Evolutionary conservation across 2,797 vertebrate species (phyloP).

Genomic region (Trematomus bernacchii): DNA sequence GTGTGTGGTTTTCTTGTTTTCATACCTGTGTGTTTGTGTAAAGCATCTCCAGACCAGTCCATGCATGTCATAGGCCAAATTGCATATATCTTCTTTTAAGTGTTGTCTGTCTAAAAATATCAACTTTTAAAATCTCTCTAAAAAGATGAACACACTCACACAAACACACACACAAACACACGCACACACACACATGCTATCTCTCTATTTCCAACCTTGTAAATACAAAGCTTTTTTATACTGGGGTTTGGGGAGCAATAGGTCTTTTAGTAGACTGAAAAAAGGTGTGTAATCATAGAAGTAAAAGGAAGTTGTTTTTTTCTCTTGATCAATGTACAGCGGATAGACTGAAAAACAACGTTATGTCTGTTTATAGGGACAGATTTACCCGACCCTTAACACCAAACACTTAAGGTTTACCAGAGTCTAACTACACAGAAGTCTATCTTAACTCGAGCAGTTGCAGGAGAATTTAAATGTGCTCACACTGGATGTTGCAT

Average conservation of each 20-base stretch:
- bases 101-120: constrained; percentile 61
- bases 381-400: constrained; percentile 64
- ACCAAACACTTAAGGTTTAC: constrained; percentile 74
- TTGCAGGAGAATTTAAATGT: constrained; percentile 92
- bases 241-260: constrained; percentile 77
- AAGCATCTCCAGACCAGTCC: constrained; percentile 56
- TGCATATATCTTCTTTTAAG: constrained; percentile 58
- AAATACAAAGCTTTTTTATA: constrained; percentile 90
- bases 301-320: constrained; percentile 46
- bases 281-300: constrained; percentile 82
- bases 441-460: constrained; percentile 82
- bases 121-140: constrained; percentile 46
- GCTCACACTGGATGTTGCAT: constrained; percentile 98
- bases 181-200: constrained; percentile 50
- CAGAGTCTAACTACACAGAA: constrained; percentile 74
- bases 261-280: constrained; percentile 83
- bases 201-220: constrained; percentile 91
- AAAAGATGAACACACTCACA: constrained; percentile 23
- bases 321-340: constrained; percentile 67
- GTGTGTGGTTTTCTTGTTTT: constrained; percentile 42
- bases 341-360: constrained; percentile 51
- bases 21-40: constrained; percentile 51
- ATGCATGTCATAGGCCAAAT: constrained; percentile 62
- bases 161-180: constrained; percentile 15
- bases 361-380: constrained; percentile 58